These are phyloP conservation scores for Drosophila tanythrix DNA, from an alignment of 2,888 invertebrate genomes.

Conservation along the genomic window DNA sequence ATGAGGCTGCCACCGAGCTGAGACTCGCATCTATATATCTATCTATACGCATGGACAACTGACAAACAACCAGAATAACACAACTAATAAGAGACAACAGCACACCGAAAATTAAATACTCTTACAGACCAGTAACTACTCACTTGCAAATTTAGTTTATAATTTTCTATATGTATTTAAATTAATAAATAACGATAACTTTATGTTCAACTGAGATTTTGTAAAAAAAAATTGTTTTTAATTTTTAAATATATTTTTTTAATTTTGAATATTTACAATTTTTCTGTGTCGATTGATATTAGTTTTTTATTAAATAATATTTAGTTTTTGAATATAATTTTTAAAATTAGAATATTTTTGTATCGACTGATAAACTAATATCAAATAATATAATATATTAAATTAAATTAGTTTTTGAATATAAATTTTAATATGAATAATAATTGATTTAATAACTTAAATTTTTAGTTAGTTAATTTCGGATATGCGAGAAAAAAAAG, in stretches of 20 bases:
- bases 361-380: too few species aligned
- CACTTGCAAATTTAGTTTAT: not conserved
- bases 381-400: too few species aligned
- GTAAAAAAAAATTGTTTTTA: too few species aligned
- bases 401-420: not conserved
- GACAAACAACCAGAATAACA: conserved; percentile 49
- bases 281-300: too few species aligned
- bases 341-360: too few species aligned
- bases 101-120: not conserved
- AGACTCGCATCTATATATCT: conserved; percentile 34
- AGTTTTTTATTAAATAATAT: too few species aligned
- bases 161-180: not conserved
- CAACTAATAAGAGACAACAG: conserved; percentile 24
- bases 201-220: not conserved
- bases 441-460: not conserved
- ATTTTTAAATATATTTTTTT: not conserved
- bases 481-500: too few species aligned
- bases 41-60: conserved; percentile 5
- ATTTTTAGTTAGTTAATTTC: too few species aligned
- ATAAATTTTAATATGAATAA: too few species aligned
- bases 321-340: too few species aligned
- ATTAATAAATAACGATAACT: not conserved
- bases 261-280: not conserved
- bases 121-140: not conserved
- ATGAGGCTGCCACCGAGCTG: conserved; percentile 28